Base-by-base conservation (phyloP, 2,888 invertebrate genomes). In the Lochmaea crataegi region DNA sequence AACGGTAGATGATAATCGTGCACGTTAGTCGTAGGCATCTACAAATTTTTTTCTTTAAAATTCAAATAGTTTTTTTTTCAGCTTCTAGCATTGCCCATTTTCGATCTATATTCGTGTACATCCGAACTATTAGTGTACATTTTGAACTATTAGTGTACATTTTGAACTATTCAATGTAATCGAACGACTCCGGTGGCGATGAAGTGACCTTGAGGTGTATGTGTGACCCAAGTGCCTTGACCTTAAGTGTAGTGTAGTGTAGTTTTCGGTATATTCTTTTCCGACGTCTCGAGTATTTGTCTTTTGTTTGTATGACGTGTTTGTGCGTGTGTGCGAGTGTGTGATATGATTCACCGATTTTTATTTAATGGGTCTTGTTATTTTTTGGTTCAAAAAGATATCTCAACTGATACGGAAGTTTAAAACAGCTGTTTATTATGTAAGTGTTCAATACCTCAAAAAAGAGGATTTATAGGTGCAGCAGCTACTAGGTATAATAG, bases 141-240 rank as follows among this genome's bases (percentile, higher is more conserved):
- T 22, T 41, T 42, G 18, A n/a, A n/a, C n/a, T n/a, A n/a, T n/a
- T n/a, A n/a, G 22, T 66, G 26, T 16, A 42, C 57, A 58, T 65
- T n/a, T 68, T 57, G 58, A 60, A 64, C 48, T 26, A 68, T 76
- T 70, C 75, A 76, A 78, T 82, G 3, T 58, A 58, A 26, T 14
- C n/a, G 38, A 60, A 60, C 60, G 60, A 38, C 38, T 82, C 81
- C 80, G 82, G 82, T 82, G 82, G 79, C 79, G 80, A 75, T 76
- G 78, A 76, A 73, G 80, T 85, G 89, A 89, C 89, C 89, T 89
- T 89, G 89, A 87, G 87, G 84, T 83, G 83, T 58, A 85, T 89
- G 89, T 88, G 89, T 89, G 89, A 89, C 86, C 84, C 83, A 88
- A 88, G 88, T 89, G 89, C 89, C 89, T 89, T 89, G 89, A 89